Evolutionary conservation across 2,888 invertebrate genomes (phyloP), one percentile per base, ranked within the genome.

Genomic region (Nebria salina): DNA sequence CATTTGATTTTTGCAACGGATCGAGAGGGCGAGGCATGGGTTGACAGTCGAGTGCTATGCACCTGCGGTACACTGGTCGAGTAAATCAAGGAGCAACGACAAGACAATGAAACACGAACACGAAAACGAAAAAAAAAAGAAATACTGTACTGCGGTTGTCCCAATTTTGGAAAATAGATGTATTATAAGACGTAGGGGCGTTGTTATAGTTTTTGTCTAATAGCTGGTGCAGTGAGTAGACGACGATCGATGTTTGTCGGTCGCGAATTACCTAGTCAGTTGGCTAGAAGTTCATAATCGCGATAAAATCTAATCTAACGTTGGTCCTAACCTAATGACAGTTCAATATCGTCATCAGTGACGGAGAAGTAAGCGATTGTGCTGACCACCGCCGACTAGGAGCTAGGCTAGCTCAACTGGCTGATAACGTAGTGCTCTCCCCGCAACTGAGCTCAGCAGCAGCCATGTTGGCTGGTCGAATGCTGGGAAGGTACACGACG

Each of bases 401-500:
- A 74, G 73, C 73, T 77, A 34, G 77, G 73, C 72, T 74, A 26
- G 26, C 68, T 68, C 66, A 65, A 65, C 74, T 74, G 74, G 74
- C 78, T 78, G 78, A 78, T 78, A 78, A 78, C 78, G 74, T 78
- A 78, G 78, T 78, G 78, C 77, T 77, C 77, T 77, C 77, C 72
- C 72, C 54, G 72, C 64, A 72, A 74, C 73, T 74, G 66, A 73
- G 73, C 42, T 74, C 73, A 73, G 73, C 42, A 65, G 78, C 78
- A 78, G 78, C 78, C 78, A 78, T 78, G 78, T 78, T 78, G 78
- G 78, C 78, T 78, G 78, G 34, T 64, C 73, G 77, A 78, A 78
- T 77, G 78, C 74, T 78, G 74, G 74, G 78, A 78, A 78, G 77
- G 65, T 74, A 74, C 74, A 66, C 72, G 65, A 13, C 13, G 13